phyloP scores from a whole-genome alignment of 2,888 invertebrate species.

The Eugnorisma glareosa region DNA sequence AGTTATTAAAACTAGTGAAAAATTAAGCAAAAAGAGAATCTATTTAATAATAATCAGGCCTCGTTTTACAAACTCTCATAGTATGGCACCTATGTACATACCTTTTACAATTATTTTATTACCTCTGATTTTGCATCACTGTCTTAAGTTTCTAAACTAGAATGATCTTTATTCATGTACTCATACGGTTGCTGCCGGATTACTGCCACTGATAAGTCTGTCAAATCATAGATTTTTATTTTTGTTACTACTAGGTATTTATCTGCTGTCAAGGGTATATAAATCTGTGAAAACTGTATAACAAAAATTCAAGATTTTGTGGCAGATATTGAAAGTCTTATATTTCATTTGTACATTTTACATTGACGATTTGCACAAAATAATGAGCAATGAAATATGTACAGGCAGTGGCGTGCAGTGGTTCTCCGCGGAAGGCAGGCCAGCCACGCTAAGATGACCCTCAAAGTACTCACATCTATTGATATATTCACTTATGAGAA shows the following conservation, averaged over 20 bases:
- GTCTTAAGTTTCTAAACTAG: neutral
- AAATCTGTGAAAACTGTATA: neutral
- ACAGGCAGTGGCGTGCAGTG: too few species aligned
- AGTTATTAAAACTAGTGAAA: conserved; percentile 13
- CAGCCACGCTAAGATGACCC: too few species aligned
- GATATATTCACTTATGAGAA: too few species aligned
- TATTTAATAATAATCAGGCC: neutral
- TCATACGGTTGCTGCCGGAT: neutral
- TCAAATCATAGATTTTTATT: neutral
- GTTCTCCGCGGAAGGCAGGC: too few species aligned
- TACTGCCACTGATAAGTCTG: neutral
- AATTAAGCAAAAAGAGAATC: conserved; percentile 1
- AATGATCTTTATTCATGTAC: neutral
- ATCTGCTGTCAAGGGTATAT: neutral
- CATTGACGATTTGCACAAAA: neutral
- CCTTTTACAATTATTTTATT: neutral
- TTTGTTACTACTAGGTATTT: neutral
- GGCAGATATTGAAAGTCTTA: neutral
- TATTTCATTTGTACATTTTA: conserved; percentile 12
- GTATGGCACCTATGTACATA: neutral
- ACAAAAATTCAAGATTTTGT: neutral
- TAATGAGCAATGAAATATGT: too few species aligned
- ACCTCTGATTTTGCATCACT: neutral
- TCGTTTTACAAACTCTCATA: neutral
- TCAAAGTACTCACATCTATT: too few species aligned